Evolutionary conservation across 2,888 invertebrate species (phyloP).

Genomic region (Hydraecia micacea): DNA sequence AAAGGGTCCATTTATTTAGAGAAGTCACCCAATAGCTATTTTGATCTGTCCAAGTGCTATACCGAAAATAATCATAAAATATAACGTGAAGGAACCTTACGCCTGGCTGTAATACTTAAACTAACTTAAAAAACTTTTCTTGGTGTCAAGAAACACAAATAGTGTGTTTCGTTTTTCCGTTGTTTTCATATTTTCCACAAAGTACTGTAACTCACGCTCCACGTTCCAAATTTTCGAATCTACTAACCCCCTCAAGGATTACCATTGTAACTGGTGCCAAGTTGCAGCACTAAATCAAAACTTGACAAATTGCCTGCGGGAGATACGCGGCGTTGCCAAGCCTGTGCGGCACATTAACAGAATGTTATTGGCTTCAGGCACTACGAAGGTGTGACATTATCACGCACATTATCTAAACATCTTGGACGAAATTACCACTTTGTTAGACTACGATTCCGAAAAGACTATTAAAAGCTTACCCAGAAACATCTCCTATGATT

Average conservation of each 20-base stretch:
- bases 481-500: slow-evolving; percentile 11
- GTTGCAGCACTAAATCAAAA: slow-evolving; percentile 57
- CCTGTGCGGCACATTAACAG: slow-evolving; percentile 13
- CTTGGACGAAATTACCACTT: slow-evolving; percentile 2
- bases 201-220: slow-evolving; percentile 29
- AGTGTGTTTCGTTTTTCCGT: slow-evolving; percentile 11
- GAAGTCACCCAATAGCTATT: neutral
- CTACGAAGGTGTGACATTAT: slow-evolving; percentile 31
- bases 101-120: slow-evolving; percentile 9
- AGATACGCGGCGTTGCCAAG: slow-evolving; percentile 58
- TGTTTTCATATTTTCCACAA: slow-evolving; percentile 23
- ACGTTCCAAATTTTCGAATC: slow-evolving; percentile 34
- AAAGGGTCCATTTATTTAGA: neutral
- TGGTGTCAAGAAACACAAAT: slow-evolving; percentile 15
- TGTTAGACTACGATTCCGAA: slow-evolving; percentile 20
- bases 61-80: slow-evolving; percentile 4
- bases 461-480: slow-evolving; percentile 21
- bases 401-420: slow-evolving; percentile 13
- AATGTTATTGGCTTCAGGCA: slow-evolving; percentile 30
- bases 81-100: neutral
- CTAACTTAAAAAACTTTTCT: slow-evolving; percentile 9
- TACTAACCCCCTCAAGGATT: slow-evolving; percentile 54
- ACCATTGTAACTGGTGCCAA: slow-evolving; percentile 54
- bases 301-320: slow-evolving; percentile 58
- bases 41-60: neutral